Conservation (phyloP, 2,113 vertebrate species). For the Propithecus coquereli region DNA sequence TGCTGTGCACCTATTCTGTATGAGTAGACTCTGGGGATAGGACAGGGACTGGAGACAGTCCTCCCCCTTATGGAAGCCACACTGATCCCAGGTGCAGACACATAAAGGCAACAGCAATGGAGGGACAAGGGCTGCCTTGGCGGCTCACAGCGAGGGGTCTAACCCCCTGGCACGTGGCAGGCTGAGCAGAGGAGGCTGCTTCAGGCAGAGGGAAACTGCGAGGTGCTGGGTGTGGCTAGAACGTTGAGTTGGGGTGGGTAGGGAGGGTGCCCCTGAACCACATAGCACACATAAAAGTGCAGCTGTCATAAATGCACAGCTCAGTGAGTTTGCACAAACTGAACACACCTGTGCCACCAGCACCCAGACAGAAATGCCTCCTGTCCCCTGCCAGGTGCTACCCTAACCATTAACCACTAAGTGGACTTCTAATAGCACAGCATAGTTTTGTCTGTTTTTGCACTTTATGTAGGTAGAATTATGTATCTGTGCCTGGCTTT, state of each 20-base stretch:
- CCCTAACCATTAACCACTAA: neutral
- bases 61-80: neutral
- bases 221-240: neutral
- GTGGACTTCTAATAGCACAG: neutral
- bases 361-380: neutral
- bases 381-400: neutral
- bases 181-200: neutral
- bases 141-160: rapidly evolving
- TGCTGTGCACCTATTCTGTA: neutral
- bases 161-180: neutral
- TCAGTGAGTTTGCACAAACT: neutral
- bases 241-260: neutral
- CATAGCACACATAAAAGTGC: neutral
- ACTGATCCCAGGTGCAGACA: neutral
- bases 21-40: neutral
- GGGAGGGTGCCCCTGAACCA: neutral
- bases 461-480: neutral
- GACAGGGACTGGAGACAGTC: neutral
- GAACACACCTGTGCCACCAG: neutral
- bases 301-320: neutral
- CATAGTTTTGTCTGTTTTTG: neutral
- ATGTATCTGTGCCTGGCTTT: neutral
- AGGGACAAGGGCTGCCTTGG: neutral
- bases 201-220: neutral
- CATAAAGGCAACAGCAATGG: neutral